phyloP scores from a whole-genome alignment of 2,113 vertebrate genomes.

The Vulpes vulpes region DNA sequence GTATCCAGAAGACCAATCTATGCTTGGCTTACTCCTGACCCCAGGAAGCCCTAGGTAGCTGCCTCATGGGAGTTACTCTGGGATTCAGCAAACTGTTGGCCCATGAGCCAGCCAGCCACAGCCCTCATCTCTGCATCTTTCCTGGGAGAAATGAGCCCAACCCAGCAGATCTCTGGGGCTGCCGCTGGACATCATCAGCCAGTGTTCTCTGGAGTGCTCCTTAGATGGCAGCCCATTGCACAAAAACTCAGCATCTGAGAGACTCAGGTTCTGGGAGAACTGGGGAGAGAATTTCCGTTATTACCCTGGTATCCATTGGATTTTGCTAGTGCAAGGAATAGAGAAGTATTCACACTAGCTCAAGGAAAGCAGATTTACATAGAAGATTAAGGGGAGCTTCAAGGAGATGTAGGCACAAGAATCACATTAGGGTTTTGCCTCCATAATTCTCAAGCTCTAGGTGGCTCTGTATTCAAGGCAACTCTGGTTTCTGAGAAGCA shows the following conservation, averaged over 20 bases:
- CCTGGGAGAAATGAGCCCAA: background rate
- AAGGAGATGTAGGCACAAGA: background rate
- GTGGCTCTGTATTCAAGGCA: background rate
- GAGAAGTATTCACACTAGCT: background rate
- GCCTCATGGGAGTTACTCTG: background rate
- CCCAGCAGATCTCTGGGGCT: background rate
- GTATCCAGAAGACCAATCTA: background rate
- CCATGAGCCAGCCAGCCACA: background rate
- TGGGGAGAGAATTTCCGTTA: background rate
- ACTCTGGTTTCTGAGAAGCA: background rate
- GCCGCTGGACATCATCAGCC: background rate
- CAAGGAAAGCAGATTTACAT: background rate
- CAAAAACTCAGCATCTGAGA: background rate
- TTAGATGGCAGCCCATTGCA: background rate
- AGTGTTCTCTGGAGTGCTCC: background rate
- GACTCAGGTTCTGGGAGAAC: background rate
- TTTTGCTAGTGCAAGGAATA: background rate
- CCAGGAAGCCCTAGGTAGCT: background rate
- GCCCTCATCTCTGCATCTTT: background rate
- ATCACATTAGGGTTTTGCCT: background rate
- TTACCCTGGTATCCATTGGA: fast-evolving
- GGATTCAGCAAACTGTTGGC: background rate
- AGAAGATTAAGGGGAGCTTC: background rate
- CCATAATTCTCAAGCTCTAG: background rate
- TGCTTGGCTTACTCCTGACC: background rate